Evolutionary conservation across 2,888 invertebrate genomes (phyloP).

Genomic region (Drosophila anceps): DNA sequence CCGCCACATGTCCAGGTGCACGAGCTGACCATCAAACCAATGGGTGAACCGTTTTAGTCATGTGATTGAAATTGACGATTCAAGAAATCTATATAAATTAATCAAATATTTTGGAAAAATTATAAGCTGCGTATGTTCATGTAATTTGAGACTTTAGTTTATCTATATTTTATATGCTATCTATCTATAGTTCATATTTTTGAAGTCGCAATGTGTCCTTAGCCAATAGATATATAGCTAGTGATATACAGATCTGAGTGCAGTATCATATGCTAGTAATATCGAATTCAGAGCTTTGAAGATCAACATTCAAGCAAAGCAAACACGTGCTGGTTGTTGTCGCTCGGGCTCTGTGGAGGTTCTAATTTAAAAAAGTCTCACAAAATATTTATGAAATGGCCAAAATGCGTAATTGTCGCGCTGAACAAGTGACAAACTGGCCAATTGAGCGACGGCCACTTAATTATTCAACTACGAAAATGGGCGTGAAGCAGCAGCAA

Average conservation of each 20-base stretch:
- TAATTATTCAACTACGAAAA: slow-evolving; percentile 33
- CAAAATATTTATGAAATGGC: slow-evolving; percentile 9
- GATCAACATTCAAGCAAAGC: not conserved
- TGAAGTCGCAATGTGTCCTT: too few relatives aligned
- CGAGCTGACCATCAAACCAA: slow-evolving; percentile 77
- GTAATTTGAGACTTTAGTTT: not conserved
- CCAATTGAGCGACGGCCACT: slow-evolving; percentile 14
- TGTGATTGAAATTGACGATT: not conserved
- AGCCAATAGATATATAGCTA: too few relatives aligned
- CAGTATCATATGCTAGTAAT: too few relatives aligned
- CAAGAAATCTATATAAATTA: not conserved
- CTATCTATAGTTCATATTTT: too few relatives aligned
- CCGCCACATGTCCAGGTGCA: slow-evolving; percentile 79
- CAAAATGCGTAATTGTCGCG: slow-evolving; percentile 17
- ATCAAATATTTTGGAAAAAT: not conserved
- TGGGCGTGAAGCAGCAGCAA: slow-evolving; percentile 13
- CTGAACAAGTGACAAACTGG: slow-evolving; percentile 15
- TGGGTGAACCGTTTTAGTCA: slow-evolving; percentile 71
- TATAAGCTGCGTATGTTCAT: not conserved
- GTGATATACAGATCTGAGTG: too few relatives aligned
- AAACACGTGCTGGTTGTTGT: not conserved
- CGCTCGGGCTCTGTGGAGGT: not conserved
- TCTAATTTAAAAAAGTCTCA: slow-evolving; percentile 7
- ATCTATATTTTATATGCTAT: too few relatives aligned
- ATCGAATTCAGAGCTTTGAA: not conserved